phyloP scores from a whole-genome alignment of 2,888 invertebrate species.

The Nasonovia ribisnigri region DNA sequence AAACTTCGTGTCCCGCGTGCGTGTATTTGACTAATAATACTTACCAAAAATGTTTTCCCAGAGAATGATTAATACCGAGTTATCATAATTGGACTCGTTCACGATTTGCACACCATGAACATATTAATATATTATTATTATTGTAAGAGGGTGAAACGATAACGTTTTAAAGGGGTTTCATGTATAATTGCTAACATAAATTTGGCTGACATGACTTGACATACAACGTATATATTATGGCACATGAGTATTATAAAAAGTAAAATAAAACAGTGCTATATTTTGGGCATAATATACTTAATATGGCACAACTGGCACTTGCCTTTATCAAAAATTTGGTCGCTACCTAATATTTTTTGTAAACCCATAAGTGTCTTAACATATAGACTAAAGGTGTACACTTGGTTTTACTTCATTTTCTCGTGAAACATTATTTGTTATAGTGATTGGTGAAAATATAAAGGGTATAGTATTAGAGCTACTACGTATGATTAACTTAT shows the following conservation, averaged over 20 bases:
- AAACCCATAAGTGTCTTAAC: not conserved
- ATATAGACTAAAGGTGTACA: not conserved
- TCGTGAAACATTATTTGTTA: not conserved
- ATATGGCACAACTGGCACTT: not conserved
- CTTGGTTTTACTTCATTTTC: not conserved
- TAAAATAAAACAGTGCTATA: not conserved
- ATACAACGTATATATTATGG: not conserved
- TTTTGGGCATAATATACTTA: not conserved
- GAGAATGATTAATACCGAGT: slow-evolving; percentile 1
- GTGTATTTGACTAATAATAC: slow-evolving; percentile 2
- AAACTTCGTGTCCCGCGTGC: not conserved
- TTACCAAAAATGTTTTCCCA: not conserved
- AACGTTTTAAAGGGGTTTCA: not conserved
- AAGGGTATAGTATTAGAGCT: not conserved
- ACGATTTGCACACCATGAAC: not conserved
- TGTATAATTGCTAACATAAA: not conserved
- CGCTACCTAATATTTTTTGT: not conserved
- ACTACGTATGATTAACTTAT: not conserved
- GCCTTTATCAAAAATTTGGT: not conserved
- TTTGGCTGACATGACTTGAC: not conserved
- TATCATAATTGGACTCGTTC: slow-evolving; percentile 2
- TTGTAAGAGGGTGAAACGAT: not conserved
- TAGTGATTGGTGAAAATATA: not conserved
- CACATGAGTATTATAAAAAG: not conserved
- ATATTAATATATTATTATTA: not conserved